Evolutionary conservation across 2,797 vertebrate species (phyloP).

Genomic region (Onychomys torridus): DNA sequence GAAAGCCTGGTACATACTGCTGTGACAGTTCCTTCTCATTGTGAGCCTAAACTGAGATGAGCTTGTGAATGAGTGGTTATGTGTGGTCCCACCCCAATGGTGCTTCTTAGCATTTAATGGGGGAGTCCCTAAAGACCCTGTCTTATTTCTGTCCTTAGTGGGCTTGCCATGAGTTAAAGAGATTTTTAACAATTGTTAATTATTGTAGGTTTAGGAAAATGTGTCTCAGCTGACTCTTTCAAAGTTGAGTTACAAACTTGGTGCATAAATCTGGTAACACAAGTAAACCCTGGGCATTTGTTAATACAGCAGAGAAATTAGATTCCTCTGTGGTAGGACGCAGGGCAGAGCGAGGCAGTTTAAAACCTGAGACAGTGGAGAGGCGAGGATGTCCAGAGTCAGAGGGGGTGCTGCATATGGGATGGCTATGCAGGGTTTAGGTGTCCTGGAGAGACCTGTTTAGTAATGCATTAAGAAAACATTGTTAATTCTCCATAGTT

Average conservation of each 20-base stretch:
- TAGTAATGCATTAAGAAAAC: neutral
- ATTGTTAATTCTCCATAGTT: neutral
- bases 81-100: neutral
- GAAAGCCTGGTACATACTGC: neutral
- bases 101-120: neutral
- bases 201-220: neutral
- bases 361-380: neutral
- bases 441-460: neutral
- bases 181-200: neutral
- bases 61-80: too few species aligned
- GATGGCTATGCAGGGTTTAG: neutral
- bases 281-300: neutral
- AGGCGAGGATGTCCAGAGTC: neutral
- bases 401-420: neutral
- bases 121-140: neutral
- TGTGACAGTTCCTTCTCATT: neutral
- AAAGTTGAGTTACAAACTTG: slow-evolving; percentile 42
- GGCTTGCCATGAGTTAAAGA: neutral
- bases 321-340: neutral
- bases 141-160: neutral
- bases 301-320: neutral
- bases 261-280: neutral
- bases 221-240: neutral
- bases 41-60: neutral
- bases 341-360: neutral